A percentile compares a stretch with the other conserved stretches of the same genome.
phyloP scores from a whole-genome alignment of 2,797 vertebrate species.

The Sphenopsis melanotis region DNA sequence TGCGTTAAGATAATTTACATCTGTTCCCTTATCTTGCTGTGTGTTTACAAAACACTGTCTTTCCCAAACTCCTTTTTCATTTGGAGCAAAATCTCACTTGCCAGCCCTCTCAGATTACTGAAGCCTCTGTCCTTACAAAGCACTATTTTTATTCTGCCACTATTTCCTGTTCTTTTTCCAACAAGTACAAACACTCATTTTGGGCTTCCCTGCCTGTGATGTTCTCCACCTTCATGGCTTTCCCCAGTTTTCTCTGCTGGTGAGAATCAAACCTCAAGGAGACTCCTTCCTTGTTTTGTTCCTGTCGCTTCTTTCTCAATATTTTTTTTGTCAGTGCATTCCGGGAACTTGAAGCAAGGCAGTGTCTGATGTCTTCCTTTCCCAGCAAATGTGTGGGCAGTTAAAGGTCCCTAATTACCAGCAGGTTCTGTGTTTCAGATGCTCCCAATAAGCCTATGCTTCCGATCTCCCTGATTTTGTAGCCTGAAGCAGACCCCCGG shows the following conservation, averaged over 20 bases:
- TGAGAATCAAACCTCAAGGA: background rate
- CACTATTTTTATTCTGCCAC: background rate
- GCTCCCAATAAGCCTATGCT: slow-evolving; percentile 47
- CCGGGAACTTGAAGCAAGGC: slow-evolving; percentile 7
- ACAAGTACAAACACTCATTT: background rate
- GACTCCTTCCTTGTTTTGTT: background rate
- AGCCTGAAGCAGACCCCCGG: slow-evolving; percentile 43
- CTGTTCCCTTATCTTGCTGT: background rate
- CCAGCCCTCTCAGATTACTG: background rate
- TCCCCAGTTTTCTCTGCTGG: background rate
- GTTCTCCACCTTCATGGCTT: background rate
- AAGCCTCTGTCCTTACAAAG: background rate
- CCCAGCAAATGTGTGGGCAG: slow-evolving; percentile 36
- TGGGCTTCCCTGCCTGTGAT: rapidly evolving
- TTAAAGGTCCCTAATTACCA: slow-evolving; percentile 55
- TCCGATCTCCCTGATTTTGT: slow-evolving; percentile 28
- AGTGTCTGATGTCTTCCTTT: slow-evolving; percentile 29
- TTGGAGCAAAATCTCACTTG: background rate
- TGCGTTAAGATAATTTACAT: background rate
- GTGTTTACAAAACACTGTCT: background rate
- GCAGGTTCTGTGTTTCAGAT: slow-evolving; percentile 42
- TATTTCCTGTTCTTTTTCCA: background rate
- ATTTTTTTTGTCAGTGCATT: background rate
- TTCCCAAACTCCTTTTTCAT: background rate
- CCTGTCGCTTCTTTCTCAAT: background rate